Evolutionary conservation across 2,888 invertebrate species (phyloP), one percentile per base, ranked within the genome.

Genomic region (Barypeithes pellucidus): DNA sequence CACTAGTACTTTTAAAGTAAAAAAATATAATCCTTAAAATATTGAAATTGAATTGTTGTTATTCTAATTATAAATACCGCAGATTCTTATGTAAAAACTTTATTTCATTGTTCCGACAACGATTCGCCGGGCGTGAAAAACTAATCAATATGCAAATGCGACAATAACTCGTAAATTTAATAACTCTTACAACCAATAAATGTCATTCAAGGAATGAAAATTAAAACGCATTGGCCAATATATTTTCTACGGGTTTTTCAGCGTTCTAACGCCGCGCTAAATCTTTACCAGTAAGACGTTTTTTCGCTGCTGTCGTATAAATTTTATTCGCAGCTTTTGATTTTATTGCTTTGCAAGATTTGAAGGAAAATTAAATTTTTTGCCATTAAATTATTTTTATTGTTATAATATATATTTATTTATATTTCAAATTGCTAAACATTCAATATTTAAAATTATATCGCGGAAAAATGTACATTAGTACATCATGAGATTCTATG

Each of bases 11-110:
- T n/a, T n/a, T n/a, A n/a, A n/a, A n/a, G n/a, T n/a, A n/a, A n/a
- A n/a, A n/a, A n/a, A n/a, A n/a, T n/a, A n/a, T n/a, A 2, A 29
- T 7, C 9, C 2, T 29, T 7, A 29, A 29, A 29, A 29, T 29
- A 29, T 29, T 29, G 9, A 29, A 4, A 29, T 29, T 29, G 7
- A 29, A 29, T 29, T 29, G 29, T 29, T 29, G 29, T 9, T 84
- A 83, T 84, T 84, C 83, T 82, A 83, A 83, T 84, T 83, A 80
- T 78, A 76, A 78, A 79, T 77, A 79, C 78, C 75, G 77, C 67
- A 75, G 74, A 78, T 77, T 76, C 76, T 74, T 72, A 76, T 68
- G 72, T 72, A 62, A 72, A 72, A 68, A 67, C 59, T 54, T 61
- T 50, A 41, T 75, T 72, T 73, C 72, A 39, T 39, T n/a, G 39